Percentiles rank a stretch among this genome's conserved stretches.
Evolutionary conservation across 2,888 invertebrate genomes (phyloP).

Genomic region (Lithosia quadra): DNA sequence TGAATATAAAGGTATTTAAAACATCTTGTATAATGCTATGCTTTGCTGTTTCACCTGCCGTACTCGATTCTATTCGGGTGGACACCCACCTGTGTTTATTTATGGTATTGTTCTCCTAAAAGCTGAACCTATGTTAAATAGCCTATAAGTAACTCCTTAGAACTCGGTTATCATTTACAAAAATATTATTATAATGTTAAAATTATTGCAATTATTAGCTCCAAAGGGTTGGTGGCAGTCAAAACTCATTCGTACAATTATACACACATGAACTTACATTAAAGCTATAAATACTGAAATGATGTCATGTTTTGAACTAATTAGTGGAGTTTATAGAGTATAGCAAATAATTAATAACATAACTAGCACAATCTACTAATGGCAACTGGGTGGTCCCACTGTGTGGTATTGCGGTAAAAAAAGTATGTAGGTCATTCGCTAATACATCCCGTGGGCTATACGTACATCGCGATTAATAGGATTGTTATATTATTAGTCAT

Average conservation of each 20-base stretch:
- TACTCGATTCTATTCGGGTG: too few relatives aligned
- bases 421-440: not conserved
- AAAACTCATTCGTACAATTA: not conserved
- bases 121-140: too few relatives aligned
- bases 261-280: not conserved
- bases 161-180: too few relatives aligned
- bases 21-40: too few relatives aligned
- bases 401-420: not conserved
- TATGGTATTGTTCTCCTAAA: too few relatives aligned
- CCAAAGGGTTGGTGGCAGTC: not conserved
- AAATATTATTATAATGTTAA: not conserved
- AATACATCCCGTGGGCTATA: constrained; percentile 2
- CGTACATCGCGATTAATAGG: not conserved
- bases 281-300: not conserved
- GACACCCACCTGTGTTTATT: too few relatives aligned
- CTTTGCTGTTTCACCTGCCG: too few relatives aligned
- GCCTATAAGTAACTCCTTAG: too few relatives aligned
- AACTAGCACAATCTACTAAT: not conserved
- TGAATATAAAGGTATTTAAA: not conserved
- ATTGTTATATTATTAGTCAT: not conserved
- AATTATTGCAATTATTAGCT: not conserved
- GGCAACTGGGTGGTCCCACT: constrained; percentile 7
- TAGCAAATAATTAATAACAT: not conserved
- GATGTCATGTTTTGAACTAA: not conserved
- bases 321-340: not conserved